Evolutionary conservation across 2,888 invertebrate genomes (phyloP).

Genomic region (Orchestes rusci): DNA sequence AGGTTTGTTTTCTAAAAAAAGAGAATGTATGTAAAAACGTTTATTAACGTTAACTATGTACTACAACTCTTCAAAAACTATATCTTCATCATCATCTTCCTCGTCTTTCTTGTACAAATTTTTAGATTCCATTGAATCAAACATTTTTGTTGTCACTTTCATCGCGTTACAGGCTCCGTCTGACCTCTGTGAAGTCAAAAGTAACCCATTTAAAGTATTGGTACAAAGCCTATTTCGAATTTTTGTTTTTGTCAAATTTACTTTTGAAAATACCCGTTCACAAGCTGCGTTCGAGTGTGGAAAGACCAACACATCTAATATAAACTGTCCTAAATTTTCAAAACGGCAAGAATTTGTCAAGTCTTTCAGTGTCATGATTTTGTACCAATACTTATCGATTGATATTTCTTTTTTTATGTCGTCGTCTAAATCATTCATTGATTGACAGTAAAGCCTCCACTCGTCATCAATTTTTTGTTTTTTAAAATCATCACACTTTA

Average conservation of each 20-base stretch:
- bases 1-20: too few relatives aligned
- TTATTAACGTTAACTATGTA: too few relatives aligned
- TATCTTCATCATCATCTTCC: too few relatives aligned
- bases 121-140: too few relatives aligned
- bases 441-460: background rate
- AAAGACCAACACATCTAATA: background rate
- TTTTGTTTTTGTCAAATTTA: background rate
- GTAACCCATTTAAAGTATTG: background rate
- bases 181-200: background rate
- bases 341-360: background rate
- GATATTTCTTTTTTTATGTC: background rate
- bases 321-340: background rate
- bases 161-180: too few relatives aligned
- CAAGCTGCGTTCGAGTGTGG: background rate
- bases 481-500: conserved; percentile 1
- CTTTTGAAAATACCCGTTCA: background rate
- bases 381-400: background rate
- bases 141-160: too few relatives aligned
- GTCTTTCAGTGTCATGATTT: background rate
- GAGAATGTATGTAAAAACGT: too few relatives aligned
- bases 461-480: background rate
- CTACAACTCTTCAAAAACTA: too few relatives aligned
- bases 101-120: too few relatives aligned
- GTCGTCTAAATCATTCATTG: background rate
- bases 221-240: background rate